Base-by-base conservation (phyloP, 2,888 invertebrate genomes). In the Agrotis exclamationis region DNA sequence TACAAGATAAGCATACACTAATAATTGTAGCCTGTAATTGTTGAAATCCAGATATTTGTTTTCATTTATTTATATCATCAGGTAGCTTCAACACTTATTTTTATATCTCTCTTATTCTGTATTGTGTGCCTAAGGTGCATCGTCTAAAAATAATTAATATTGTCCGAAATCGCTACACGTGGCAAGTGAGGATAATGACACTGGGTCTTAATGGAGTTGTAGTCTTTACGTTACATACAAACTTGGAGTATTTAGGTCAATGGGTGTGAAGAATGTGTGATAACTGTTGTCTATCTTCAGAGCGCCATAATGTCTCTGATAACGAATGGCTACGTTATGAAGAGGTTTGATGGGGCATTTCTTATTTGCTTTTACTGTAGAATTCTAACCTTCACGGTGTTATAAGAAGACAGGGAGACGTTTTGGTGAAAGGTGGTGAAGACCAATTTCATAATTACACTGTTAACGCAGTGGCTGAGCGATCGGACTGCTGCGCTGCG, bases 221-320 rank as follows among this genome's bases (percentile, higher is more conserved):
- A 24, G 13, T n/a, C n/a, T 54, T n/a, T 13, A 39, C 3, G 3
- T 28, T 47, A n/a, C 14, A 9, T 39, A 53, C 9, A 20, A 24
- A 18, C 18, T 1, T 47, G 18, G 28, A 20, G 47, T 39, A 71
- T 71, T 63, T 71, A 44, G 73, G 16, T 1, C 54, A 73, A 73
- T 71, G 20, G 28, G 28, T 73, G 24, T 54, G 44, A 70, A 51
- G 59, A 70, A 51, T 60, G 28, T 70, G 50, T 24, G 70, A 22
- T 58, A 50, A 45, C 2, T 48, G 20, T 63, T 39, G 7, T n/a
- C 4, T 2, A 24, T 24, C 18, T 63, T 39, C 3, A 18, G 1
- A 11, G 14, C 47, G 20, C 39, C 24, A 13, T 2, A 11, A 4
- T 28, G 20, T 63, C 47, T 63, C 47, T 11, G 6, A 62, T 6